These are phyloP conservation scores for Lithophane ornitopus DNA, from an alignment of 2,888 invertebrate species.

Conservation along the genomic window DNA sequence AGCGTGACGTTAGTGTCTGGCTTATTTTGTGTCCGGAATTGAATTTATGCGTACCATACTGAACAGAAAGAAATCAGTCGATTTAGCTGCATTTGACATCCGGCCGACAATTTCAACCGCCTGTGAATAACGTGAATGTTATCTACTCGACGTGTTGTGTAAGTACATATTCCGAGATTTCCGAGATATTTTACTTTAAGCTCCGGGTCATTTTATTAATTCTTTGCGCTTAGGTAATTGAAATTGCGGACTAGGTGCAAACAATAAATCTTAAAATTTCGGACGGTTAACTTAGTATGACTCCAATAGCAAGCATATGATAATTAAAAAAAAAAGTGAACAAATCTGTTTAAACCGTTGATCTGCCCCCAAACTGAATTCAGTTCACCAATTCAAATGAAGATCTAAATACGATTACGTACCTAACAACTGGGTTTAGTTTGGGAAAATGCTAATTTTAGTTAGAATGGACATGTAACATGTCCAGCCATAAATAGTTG, in stretches of 20 bases:
- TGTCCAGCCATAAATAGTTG: constrained; percentile 19
- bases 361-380: background rate
- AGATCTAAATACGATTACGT: background rate
- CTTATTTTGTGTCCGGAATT: background rate
- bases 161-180: background rate
- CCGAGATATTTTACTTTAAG: background rate
- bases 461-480: constrained; percentile 22
- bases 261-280: background rate
- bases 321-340: background rate
- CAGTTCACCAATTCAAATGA: background rate
- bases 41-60: background rate
- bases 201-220: background rate
- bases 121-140: background rate
- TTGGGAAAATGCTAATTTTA: constrained; percentile 7
- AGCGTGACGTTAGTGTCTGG: background rate
- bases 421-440: background rate
- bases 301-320: background rate
- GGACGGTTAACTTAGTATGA: background rate
- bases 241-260: background rate
- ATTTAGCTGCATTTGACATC: background rate
- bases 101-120: background rate
- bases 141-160: background rate
- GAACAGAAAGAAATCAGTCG: background rate
- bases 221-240: background rate
- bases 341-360: background rate